phyloP scores from a whole-genome alignment of 2,797 vertebrate genomes.

The Xerus rutilus region DNA sequence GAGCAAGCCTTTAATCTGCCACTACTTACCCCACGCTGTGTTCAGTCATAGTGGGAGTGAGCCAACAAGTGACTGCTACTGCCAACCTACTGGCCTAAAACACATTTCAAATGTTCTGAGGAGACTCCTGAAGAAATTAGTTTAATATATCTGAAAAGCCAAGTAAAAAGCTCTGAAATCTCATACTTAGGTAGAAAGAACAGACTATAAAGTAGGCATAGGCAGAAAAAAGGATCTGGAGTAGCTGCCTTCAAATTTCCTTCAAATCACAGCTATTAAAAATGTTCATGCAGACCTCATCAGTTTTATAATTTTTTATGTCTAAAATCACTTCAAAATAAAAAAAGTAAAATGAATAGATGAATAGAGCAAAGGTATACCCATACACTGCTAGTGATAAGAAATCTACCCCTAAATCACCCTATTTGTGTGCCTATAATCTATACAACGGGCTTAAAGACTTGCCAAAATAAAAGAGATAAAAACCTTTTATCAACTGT shows the following conservation, averaged over 20 bases:
- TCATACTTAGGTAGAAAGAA: not conserved
- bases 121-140: not conserved
- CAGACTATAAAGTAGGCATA: not conserved
- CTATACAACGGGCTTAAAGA: not conserved
- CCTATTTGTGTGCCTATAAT: not conserved
- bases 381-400: not conserved
- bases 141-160: not conserved
- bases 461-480: not conserved
- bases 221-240: not conserved
- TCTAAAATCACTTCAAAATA: slow-evolving; percentile 55
- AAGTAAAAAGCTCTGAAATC: not conserved
- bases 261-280: slow-evolving; percentile 54
- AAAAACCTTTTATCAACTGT: not conserved
- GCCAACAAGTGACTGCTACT: not conserved
- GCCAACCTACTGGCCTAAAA: not conserved
- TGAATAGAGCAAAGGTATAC: not conserved
- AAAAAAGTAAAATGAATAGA: slow-evolving; percentile 7
- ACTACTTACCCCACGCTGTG: too few relatives aligned
- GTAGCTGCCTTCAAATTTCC: slow-evolving; percentile 19
- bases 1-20: not conserved
- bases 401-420: not conserved
- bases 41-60: not conserved
- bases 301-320: not conserved
- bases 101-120: not conserved
- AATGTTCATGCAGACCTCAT: not conserved